Evolutionary conservation across 2,797 vertebrate genomes (phyloP), one percentile per base, ranked within the genome.

Genomic region (Uromys caudimaculatus): DNA sequence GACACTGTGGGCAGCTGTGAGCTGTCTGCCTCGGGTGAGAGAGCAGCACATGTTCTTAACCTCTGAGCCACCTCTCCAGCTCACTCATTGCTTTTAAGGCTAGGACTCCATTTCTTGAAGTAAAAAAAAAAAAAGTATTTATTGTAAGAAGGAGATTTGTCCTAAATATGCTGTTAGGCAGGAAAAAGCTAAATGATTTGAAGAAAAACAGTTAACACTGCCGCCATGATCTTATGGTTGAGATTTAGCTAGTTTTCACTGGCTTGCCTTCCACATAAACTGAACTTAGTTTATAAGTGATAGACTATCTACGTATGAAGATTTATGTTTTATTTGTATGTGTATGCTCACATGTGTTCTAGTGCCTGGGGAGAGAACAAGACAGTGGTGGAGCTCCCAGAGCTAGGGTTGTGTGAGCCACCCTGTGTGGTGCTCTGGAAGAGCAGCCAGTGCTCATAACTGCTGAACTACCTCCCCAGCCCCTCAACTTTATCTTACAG

Each of bases 51-150:
- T 11, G 13, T 24, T 73, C 64, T 19, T 73, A 73, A 41, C 35
- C 85, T 29, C 35, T 7, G 35, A 54, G 84, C 84, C 44, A 2
- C 6, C 81, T 47, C 60, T 50, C 19, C 44, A 50, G 32, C 32
- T 3, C 50, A 8, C 24, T 41, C 35, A 4, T 93, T 86, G 84
- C 11, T 84, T 78, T 91, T 71, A 95, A 92, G 90, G 6, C 27
- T 89, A 52, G 19, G 23, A 76, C 35, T 93, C 64, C 14, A 52
- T 82, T 95, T 58, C 47, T 88, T 56, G n/a, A 94, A 90, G n/a
- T 90, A 78, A 86, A n/a, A n/a, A n/a, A n/a, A n/a, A n/a, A n/a
- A n/a, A n/a, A 96, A 95, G 8, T 85, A 50, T 19, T 91, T 94
- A 23, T 94, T 21, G 47, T 14, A 23, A 93, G 81, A 96, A 94